Conservation (phyloP, 2,797 vertebrate genomes). For the Rhinophrynus dorsalis region DNA sequence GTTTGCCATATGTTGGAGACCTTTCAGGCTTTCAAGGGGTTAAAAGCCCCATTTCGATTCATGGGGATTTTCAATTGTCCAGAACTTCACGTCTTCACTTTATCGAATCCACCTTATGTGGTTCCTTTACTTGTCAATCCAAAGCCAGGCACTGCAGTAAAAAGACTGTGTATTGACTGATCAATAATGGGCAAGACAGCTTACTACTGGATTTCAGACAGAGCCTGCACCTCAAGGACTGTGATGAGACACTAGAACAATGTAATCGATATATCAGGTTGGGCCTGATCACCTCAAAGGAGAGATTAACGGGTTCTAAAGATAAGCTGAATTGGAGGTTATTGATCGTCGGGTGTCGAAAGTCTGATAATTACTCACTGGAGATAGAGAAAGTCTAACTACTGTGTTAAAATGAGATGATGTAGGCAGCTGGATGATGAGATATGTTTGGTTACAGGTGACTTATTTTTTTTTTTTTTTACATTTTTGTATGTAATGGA, state of each 20-base stretch:
- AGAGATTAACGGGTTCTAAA: background rate
- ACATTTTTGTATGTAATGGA: too few species aligned
- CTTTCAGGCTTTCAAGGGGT: too few species aligned
- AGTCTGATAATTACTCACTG: background rate
- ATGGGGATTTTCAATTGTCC: too few species aligned
- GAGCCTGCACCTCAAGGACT: background rate
- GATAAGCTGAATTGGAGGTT: background rate
- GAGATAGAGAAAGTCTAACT: background rate
- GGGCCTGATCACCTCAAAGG: background rate
- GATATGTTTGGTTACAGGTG: too few species aligned
- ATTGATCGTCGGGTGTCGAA: background rate
- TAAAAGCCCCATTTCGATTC: too few species aligned
- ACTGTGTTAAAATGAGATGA: too few species aligned
- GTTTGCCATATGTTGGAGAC: too few species aligned
- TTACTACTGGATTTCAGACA: background rate
- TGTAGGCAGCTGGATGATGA: too few species aligned
- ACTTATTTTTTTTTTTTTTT: too few species aligned
- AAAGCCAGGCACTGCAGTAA: background rate
- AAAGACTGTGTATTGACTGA: background rate
- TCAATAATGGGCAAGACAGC: background rate
- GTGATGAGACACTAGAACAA: background rate
- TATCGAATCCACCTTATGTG: too few species aligned
- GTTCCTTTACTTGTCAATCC: background rate
- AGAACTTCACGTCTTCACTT: too few species aligned
- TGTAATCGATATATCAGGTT: background rate